These are phyloP conservation scores for Carpatolechia fugitivella DNA, from an alignment of 2,888 invertebrate genomes.

Conservation along the genomic window DNA sequence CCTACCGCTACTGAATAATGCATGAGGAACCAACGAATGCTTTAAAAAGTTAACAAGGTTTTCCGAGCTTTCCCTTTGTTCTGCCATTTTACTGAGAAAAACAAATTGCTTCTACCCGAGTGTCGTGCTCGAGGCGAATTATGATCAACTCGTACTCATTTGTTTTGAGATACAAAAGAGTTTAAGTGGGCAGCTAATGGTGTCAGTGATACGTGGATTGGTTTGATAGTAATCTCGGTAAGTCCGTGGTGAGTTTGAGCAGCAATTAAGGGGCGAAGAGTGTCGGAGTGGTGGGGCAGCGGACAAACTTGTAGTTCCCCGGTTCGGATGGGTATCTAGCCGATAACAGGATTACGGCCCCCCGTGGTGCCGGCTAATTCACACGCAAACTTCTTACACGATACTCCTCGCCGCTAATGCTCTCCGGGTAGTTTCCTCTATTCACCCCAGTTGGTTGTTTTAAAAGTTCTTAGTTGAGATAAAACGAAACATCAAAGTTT, in stretches of 20 bases:
- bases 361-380: constrained; percentile 62
- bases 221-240: constrained; percentile 10
- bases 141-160: constrained; percentile 25
- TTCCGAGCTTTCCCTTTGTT: constrained; percentile 71
- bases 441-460: no score
- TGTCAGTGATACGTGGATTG: neutral
- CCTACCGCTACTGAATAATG: constrained; percentile 63
- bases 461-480: no score
- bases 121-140: constrained; percentile 28
- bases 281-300: constrained; percentile 21
- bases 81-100: constrained; percentile 59
- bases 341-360: constrained; percentile 70
- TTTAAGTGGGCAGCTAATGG: neutral
- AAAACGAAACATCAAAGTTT: no score
- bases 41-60: constrained; percentile 77
- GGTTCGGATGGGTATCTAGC: constrained; percentile 46
- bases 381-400: constrained; percentile 62
- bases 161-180: neutral
- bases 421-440: constrained; percentile 32
- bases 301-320: constrained; percentile 49
- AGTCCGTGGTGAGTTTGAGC: constrained; percentile 7
- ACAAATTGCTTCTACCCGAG: constrained; percentile 60
- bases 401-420: constrained; percentile 49
- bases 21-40: constrained; percentile 67
- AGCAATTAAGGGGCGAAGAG: constrained; percentile 4